Percentiles rank a stretch among this genome's conserved stretches.
phyloP scores from a whole-genome alignment of 1,140 invertebrate species.

The roundworm (Caenorhabditis elegans) region DNA sequence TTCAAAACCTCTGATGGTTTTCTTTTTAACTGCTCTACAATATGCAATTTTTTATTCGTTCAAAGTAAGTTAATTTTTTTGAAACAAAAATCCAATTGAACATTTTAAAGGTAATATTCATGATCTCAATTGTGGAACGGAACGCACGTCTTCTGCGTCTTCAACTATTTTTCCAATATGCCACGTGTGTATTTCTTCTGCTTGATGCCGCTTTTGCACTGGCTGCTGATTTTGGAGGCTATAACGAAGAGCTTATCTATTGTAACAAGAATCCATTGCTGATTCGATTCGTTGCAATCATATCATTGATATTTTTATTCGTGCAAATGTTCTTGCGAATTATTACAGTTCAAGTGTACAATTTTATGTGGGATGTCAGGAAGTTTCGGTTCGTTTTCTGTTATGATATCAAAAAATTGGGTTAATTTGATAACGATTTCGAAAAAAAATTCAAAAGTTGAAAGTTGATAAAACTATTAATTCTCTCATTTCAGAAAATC shows the following conservation, averaged over 20 bases:
- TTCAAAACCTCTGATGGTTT: conserved; percentile 47
- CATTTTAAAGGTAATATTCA: conserved; percentile 56
- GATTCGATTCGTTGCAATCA: conserved; percentile 59
- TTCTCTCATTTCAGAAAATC: conserved; percentile 52
- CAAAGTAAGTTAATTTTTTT: conserved; percentile 50
- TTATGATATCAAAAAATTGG: too few relatives aligned
- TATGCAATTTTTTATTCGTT: conserved; percentile 57
- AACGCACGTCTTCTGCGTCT: conserved; percentile 54
- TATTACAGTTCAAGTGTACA: conserved; percentile 63
- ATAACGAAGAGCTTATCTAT: conserved; percentile 59
- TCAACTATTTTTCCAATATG: conserved; percentile 62
- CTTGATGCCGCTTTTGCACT: conserved; percentile 62
- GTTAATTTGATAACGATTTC: too few relatives aligned
- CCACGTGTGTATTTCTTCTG: conserved; percentile 62
- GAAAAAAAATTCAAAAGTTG: too few relatives aligned
- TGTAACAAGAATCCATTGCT: conserved; percentile 56
- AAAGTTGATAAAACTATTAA: too few relatives aligned
- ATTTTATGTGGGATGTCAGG: conserved; percentile 58
- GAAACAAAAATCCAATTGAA: neutral
- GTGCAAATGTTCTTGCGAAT: conserved; percentile 60
- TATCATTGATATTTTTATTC: conserved; percentile 59
- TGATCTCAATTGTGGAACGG: conserved; percentile 54
- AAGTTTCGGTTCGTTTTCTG: conserved; percentile 58
- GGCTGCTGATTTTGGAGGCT: conserved; percentile 63
- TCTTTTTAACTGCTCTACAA: conserved; percentile 56